Conservation (phyloP, 2,888 invertebrate genomes). For the Spilosoma lubricipeda region DNA sequence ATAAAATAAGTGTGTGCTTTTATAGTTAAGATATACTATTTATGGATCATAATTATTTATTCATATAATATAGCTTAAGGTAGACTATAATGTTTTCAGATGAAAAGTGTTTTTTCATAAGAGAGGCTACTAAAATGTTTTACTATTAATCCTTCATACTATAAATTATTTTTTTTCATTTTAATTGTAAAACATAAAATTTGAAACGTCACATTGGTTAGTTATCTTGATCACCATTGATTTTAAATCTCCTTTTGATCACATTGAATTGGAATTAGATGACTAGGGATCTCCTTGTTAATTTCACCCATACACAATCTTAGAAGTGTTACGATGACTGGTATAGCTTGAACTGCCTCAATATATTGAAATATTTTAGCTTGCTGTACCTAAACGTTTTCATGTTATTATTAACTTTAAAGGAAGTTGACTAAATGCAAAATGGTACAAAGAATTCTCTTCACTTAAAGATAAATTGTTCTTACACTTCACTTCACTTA, state of each 20-base stretch:
- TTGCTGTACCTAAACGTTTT: background rate
- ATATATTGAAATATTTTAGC: background rate
- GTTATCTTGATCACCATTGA: background rate
- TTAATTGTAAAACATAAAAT: background rate
- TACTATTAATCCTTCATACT: background rate
- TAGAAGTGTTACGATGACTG: background rate
- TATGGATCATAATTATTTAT: background rate
- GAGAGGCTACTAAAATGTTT: background rate
- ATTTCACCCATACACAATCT: background rate
- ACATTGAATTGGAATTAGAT: background rate
- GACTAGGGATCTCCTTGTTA: background rate
- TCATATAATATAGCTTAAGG: background rate
- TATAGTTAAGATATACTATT: conserved; percentile 1
- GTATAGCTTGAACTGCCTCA: background rate
- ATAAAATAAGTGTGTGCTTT: background rate
- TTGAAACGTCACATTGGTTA: background rate
- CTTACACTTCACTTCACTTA: too few species aligned
- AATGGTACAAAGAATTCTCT: too few species aligned
- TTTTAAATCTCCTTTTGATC: too few species aligned
- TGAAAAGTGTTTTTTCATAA: background rate
- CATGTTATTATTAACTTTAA: background rate
- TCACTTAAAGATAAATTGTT: too few species aligned
- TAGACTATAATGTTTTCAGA: background rate
- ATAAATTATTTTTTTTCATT: background rate
- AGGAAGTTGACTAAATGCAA: too few species aligned